Conservation (phyloP, 2,113 vertebrate genomes). For the Planiliza haematocheilus region DNA sequence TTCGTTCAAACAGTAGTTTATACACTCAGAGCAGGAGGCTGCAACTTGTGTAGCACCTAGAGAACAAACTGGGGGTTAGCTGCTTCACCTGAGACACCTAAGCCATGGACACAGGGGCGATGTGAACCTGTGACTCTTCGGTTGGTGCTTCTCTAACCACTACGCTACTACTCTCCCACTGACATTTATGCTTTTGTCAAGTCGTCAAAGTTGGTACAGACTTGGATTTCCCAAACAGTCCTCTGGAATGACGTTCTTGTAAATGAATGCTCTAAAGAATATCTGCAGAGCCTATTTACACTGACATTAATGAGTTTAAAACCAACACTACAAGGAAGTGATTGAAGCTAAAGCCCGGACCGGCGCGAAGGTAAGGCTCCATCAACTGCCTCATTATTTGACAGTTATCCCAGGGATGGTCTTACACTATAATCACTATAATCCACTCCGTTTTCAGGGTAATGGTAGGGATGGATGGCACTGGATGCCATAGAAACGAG, state of each 20-base stretch:
- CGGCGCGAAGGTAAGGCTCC: conserved; percentile 31
- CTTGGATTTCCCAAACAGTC: not conserved
- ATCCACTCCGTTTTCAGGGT: conserved; percentile 58
- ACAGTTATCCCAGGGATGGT: conserved; percentile 61
- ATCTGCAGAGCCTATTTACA: conserved; percentile 1
- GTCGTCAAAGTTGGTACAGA: too few species aligned
- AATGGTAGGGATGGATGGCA: conserved; percentile 59
- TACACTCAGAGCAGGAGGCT: too few species aligned
- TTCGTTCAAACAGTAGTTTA: too few species aligned
- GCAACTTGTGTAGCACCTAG: too few species aligned
- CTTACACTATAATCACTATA: conserved; percentile 70
- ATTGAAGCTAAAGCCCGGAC: conserved; percentile 25
- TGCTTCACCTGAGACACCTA: too few species aligned
- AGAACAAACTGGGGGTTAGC: too few species aligned
- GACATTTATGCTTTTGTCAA: too few species aligned
- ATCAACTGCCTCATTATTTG: conserved; percentile 67
- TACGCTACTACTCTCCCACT: too few species aligned
- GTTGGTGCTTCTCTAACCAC: too few species aligned
- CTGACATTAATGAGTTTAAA: not conserved
- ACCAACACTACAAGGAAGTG: not conserved
- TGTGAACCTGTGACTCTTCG: too few species aligned
- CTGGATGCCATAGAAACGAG: conserved; percentile 72
- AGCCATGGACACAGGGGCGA: too few species aligned
- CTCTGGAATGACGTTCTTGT: not conserved
- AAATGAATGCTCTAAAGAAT: conserved; percentile 4